Conservation (phyloP, 2,888 invertebrate genomes). For the Pammene aurita region DNA sequence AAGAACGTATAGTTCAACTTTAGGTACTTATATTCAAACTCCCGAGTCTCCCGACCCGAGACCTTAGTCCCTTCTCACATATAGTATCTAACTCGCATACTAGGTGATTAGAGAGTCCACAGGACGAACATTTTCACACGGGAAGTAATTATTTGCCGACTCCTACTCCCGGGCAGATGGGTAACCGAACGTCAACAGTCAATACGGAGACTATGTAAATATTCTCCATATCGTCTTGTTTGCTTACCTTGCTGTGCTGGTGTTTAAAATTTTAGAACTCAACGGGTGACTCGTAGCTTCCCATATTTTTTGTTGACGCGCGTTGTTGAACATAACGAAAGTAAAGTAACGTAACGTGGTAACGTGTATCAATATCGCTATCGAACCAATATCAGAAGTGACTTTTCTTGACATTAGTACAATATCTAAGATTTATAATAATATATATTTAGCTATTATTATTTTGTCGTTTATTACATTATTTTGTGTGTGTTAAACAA, state of each 20-base stretch:
- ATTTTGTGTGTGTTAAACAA: no score
- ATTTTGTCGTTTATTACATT: no score
- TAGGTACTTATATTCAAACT: no score
- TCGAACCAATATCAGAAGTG: no score
- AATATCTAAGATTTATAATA: no score
- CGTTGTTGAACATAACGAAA: no score
- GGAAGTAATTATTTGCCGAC: conserved; percentile 63
- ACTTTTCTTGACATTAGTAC: no score
- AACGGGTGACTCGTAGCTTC: neutral
- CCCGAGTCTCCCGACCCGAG: no score
- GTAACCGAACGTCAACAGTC: conserved; percentile 52
- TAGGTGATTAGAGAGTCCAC: conserved; percentile 3
- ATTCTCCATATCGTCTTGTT: conserved; percentile 31
- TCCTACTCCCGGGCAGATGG: conserved; percentile 52
- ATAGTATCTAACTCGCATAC: conserved; percentile 9
- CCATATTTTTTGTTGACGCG: neutral
- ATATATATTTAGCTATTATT: no score
- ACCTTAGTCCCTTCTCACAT: neutral
- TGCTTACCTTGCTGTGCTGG: conserved; percentile 34
- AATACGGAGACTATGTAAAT: conserved; percentile 61
- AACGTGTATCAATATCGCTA: no score
- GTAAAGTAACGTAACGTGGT: no score
- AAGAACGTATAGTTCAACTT: neutral
- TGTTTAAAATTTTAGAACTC: conserved; percentile 28
- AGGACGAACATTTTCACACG: conserved; percentile 58